Evolutionary conservation across 2,888 invertebrate species (phyloP), one percentile per base, ranked within the genome.

Genomic region (Orchesella flavescens): DNA sequence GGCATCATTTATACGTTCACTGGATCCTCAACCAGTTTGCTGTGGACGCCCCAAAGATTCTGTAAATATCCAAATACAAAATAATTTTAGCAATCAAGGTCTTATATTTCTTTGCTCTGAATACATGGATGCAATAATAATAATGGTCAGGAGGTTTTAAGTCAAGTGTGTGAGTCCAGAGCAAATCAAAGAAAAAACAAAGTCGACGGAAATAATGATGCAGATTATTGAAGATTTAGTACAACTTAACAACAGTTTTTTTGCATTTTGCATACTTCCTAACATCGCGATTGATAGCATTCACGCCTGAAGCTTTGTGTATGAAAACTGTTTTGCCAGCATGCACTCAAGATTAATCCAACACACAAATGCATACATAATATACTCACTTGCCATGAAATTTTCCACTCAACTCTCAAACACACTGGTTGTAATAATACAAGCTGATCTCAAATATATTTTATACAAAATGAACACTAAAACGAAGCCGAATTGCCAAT

Each of bases 1-100:
- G 17, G 44, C 46, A n/a, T 49, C 46, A n/a, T 49, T 82, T 43
- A 87, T 46, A 84, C 85, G 44, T 82, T 73, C 13, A 87, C 86
- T 69, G 88, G 87, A 82, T 87, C 87, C 3, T 91, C 91, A 76
- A 92, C 91, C 89, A 92, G 90, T 88, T 92, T 91, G 90, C 92
- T 92, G 91, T 93, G 92, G 86, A 92, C 92, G 86, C 89, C 90
- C 92, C 92, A 92, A 89, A 93, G 91, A 86, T 92, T 92, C 92
- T 93, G 92, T 84, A 92, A 84, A 81, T 57, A 53, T 59, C 81
- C 86, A 68, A 75, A 21, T 21, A 74, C 24, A 61, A 13, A 49
- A 15, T 13, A 24, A 13, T 59, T 17, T 43, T 1, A 12, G 43
- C 2, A 24, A 43, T 55, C 53, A 13, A n/a, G n/a, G n/a, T 55